A percentile compares a stretch with the other conserved stretches of the same genome.
phyloP scores from a whole-genome alignment of 2,113 vertebrate species.

The Melanocharis versteri region DNA sequence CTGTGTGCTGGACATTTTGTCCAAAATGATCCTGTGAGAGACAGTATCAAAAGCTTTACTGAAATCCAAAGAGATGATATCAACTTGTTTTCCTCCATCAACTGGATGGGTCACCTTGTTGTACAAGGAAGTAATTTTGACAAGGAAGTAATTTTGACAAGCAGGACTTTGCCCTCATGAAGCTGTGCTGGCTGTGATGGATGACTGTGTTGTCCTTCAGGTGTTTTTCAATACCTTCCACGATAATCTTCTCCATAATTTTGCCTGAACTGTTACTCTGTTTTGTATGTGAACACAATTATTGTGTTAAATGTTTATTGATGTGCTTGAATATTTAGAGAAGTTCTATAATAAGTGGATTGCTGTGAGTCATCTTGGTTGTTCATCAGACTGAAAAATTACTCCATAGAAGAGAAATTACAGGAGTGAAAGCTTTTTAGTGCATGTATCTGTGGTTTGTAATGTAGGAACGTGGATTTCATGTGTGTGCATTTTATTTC shows the following conservation, averaged over 20 bases:
- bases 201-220: neutral
- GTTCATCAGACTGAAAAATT: neutral
- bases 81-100: neutral
- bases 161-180: neutral
- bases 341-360: neutral
- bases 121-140: neutral
- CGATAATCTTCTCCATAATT: neutral
- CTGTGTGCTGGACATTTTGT: neutral
- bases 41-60: fast-evolving
- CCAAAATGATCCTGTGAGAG: neutral
- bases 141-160: neutral
- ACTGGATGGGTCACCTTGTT: neutral
- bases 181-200: neutral
- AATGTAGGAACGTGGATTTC: neutral
- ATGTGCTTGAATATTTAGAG: neutral
- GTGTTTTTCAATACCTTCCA: neutral
- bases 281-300: neutral
- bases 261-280: neutral
- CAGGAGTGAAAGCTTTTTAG: neutral
- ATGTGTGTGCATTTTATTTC: neutral
- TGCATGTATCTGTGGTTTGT: neutral
- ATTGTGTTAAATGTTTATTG: neutral
- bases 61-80: neutral
- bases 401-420: neutral
- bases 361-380: neutral